Conservation (phyloP, 2,888 invertebrate genomes). For the Biston betularia region DNA sequence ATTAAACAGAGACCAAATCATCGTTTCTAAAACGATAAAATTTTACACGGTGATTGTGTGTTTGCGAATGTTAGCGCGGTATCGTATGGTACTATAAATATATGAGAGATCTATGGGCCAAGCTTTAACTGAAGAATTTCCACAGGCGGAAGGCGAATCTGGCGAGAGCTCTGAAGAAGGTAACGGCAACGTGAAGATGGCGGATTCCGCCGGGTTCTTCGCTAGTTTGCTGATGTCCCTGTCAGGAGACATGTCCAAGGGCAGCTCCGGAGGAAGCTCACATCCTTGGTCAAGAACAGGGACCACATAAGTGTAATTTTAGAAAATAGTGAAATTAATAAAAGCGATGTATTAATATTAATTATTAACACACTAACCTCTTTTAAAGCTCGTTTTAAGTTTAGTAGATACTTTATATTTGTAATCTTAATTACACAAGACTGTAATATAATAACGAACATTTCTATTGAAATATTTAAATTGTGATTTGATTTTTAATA, state of each 20-base stretch:
- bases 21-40: too few species aligned
- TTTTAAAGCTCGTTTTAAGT: too few species aligned
- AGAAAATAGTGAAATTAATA: neutral
- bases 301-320: neutral
- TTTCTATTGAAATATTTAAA: too few species aligned
- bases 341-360: neutral
- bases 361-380: too few species aligned
- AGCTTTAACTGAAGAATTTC: neutral
- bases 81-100: neutral
- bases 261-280: constrained; percentile 67
- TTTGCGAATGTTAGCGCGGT: too few species aligned
- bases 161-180: constrained; percentile 58
- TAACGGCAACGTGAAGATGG: constrained; percentile 57
- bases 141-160: constrained; percentile 65
- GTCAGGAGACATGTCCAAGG: constrained; percentile 78
- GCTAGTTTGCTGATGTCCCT: constrained; percentile 69
- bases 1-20: too few species aligned
- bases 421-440: too few species aligned
- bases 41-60: too few species aligned
- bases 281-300: constrained; percentile 48
- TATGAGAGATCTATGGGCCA: neutral
- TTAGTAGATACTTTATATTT: too few species aligned
- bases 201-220: constrained; percentile 75
- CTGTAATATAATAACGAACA: too few species aligned
- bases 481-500: too few species aligned